A percentile compares a stretch with the other conserved stretches of the same genome.
Conservation (phyloP, 2,113 vertebrate species). For the Deroptyus accipitrinus region DNA sequence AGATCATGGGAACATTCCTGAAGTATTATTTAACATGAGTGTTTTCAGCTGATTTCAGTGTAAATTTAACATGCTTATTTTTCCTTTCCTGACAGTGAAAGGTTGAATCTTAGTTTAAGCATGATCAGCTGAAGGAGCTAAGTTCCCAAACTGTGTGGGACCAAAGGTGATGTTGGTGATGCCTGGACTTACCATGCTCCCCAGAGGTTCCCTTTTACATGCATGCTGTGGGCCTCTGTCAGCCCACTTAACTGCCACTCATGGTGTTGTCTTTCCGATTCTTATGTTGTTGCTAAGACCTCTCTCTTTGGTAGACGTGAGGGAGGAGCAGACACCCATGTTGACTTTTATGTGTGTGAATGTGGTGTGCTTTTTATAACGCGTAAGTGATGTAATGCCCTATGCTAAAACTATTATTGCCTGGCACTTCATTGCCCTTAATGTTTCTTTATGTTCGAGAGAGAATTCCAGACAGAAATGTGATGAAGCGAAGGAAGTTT, state of each 20-base stretch:
- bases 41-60: neutral
- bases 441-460: neutral
- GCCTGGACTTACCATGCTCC: neutral
- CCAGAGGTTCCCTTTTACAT: neutral
- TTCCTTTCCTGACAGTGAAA: neutral
- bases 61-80: neutral
- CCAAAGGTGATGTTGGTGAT: neutral
- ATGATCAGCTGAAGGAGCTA: neutral
- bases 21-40: neutral
- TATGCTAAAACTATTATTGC: neutral
- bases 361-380: neutral
- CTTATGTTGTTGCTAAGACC: neutral
- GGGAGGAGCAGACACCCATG: neutral
- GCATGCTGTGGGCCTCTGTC: neutral
- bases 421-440: neutral
- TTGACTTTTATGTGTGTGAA: neutral
- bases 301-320: neutral
- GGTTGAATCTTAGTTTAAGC: neutral
- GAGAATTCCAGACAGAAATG: neutral
- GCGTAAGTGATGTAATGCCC: neutral
- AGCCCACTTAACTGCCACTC: neutral
- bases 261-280: neutral
- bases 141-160: neutral
- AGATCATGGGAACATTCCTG: neutral
- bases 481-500: neutral